A percentile compares a stretch with the other conserved stretches of the same genome.
Evolutionary conservation across 2,113 vertebrate species (phyloP).

Genomic region (Mobula birostris): DNA sequence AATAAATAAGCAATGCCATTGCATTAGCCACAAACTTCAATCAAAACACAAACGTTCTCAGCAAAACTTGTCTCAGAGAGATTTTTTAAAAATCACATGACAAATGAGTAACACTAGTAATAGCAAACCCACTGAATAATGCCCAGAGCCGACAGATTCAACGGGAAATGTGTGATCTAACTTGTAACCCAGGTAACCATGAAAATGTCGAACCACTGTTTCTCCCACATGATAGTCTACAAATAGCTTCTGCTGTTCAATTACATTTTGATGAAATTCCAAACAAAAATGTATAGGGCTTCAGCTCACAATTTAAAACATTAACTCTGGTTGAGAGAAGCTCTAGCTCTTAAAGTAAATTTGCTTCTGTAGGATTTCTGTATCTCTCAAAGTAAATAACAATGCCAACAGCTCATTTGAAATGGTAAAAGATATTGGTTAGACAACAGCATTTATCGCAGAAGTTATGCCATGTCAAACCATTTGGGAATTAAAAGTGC

Average conservation of each 20-base stretch:
- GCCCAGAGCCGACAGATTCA: neutral
- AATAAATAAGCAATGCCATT: neutral
- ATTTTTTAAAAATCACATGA: neutral
- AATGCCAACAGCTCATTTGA: neutral
- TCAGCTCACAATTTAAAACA: neutral
- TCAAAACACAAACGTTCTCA: neutral
- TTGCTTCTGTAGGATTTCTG: neutral
- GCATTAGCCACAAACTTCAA: neutral
- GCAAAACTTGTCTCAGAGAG: neutral
- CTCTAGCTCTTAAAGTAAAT: neutral
- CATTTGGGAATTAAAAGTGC: neutral
- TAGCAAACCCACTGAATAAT: neutral
- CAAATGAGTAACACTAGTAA: neutral
- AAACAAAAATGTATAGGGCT: neutral
- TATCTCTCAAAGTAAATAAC: neutral
- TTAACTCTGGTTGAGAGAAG: neutral
- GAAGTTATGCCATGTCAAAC: neutral
- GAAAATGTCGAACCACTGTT: constrained; percentile 18
- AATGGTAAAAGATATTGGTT: neutral
- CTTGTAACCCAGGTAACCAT: constrained; percentile 8
- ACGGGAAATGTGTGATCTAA: neutral
- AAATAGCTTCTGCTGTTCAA: neutral
- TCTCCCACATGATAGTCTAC: constrained; percentile 13
- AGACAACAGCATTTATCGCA: neutral
- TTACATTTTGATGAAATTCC: neutral